Evolutionary conservation across 2,797 vertebrate genomes (phyloP).

Genomic region (Cyprinella venusta): DNA sequence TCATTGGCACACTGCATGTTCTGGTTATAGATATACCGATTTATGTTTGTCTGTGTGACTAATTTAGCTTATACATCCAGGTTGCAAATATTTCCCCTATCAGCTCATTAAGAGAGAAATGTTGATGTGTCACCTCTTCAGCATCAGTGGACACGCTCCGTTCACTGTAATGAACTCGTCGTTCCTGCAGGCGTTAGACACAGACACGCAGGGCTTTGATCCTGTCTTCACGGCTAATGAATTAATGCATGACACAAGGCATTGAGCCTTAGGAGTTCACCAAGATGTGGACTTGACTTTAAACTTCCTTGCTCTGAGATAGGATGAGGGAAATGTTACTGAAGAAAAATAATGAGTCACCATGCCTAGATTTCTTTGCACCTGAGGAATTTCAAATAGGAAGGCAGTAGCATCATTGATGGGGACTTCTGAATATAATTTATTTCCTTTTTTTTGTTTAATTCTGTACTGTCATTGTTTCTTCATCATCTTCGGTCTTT

Average conservation of each 20-base stretch:
- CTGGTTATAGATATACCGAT: not conserved
- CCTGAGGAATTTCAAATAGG: not conserved
- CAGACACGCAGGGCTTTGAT: constrained; percentile 26
- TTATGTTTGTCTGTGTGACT: constrained; percentile 11
- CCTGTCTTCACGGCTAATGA: constrained; percentile 38
- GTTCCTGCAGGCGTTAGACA: constrained; percentile 30
- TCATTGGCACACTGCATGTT: not conserved
- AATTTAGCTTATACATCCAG: constrained; percentile 4
- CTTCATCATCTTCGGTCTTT: not conserved
- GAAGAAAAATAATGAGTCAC: not conserved
- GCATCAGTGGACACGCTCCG: constrained; percentile 17
- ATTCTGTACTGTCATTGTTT: not conserved
- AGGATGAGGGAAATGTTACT: not conserved
- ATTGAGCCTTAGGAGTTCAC: constrained; percentile 45
- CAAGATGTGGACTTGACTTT: constrained; percentile 2
- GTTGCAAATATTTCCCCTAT: constrained; percentile 25
- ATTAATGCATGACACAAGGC: constrained; percentile 58
- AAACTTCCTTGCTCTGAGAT: not conserved
- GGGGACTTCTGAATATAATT: not conserved
- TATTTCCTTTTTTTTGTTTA: not conserved
- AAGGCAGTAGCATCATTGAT: not conserved
- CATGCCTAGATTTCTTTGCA: not conserved
- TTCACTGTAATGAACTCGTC: constrained; percentile 30
- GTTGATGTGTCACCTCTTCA: not conserved
- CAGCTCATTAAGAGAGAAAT: constrained; percentile 32